Conservation (phyloP, 1,140 invertebrate species). For the Varroa destructor region DNA sequence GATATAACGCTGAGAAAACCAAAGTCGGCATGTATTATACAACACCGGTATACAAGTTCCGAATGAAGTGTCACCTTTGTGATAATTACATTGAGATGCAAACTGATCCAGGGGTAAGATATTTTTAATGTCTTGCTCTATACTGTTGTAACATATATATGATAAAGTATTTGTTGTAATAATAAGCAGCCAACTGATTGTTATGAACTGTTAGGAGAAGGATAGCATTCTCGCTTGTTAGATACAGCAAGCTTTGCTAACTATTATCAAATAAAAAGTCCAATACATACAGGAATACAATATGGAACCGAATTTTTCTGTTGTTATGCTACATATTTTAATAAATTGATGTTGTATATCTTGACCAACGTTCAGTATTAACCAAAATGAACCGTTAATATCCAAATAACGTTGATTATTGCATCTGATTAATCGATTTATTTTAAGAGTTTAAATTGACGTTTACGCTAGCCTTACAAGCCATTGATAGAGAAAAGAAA, state of each 20-base stretch:
- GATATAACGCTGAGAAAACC: slow-evolving; percentile 96
- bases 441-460: no score
- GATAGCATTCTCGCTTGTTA: slow-evolving; percentile 28
- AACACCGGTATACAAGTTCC: slow-evolving; percentile 92
- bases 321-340: no score
- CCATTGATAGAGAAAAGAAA: no score
- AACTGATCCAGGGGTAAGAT: slow-evolving; percentile 83
- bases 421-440: no score
- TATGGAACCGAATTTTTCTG: no score
- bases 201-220: slow-evolving; percentile 8
- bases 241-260: slow-evolving; percentile 25
- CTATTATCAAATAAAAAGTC: no score
- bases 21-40: slow-evolving; percentile 98
- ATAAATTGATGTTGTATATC: no score
- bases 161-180: neutral
- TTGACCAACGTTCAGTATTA: no score
- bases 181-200: slow-evolving; percentile 19
- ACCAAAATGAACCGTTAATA: no score
- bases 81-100: slow-evolving; percentile 95
- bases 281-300: no score
- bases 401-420: no score
- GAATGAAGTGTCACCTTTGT: slow-evolving; percentile 98
- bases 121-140: neutral
- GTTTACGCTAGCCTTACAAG: no score
- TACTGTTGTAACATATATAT: slow-evolving; percentile 16